A percentile compares a stretch with the other conserved stretches of the same genome.
phyloP scores from a whole-genome alignment of 2,888 invertebrate genomes.

The Caenorhabditis imperialis region DNA sequence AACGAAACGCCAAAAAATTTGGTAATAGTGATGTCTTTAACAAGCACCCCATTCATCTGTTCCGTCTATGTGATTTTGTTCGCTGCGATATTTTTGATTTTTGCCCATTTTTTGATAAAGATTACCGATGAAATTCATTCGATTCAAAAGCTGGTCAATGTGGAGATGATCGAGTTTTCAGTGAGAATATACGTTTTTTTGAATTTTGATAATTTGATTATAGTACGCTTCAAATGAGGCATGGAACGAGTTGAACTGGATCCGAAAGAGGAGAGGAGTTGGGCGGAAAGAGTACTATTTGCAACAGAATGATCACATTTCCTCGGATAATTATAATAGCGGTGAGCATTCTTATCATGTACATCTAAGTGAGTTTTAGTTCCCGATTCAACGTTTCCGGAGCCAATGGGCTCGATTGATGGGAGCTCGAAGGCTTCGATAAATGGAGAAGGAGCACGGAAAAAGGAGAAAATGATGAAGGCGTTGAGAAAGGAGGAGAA shows the following conservation, averaged over 20 bases:
- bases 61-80: neutral
- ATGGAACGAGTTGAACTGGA: conserved; percentile 16
- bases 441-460: conserved; percentile 16
- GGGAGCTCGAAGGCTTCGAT: conserved; percentile 6
- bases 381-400: conserved; percentile 3
- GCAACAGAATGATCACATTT: too few relatives aligned
- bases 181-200: conserved; percentile 6
- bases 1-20: too few relatives aligned
- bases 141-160: conserved; percentile 6
- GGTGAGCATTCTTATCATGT: neutral
- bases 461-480: neutral
- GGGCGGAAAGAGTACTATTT: neutral
- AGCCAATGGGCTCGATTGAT: conserved; percentile 8
- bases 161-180: conserved; percentile 35
- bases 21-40: too few relatives aligned
- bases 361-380: neutral
- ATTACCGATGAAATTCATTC: conserved; percentile 15
- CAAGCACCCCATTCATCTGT: neutral
- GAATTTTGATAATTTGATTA: neutral
- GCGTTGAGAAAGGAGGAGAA: conserved; percentile 15
- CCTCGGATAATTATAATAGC: too few relatives aligned
- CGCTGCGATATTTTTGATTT: neutral
- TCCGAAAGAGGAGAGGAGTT: neutral
- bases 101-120: conserved; percentile 5
- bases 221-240: conserved; percentile 44